Evolutionary conservation across 1,140 invertebrate species (phyloP), one percentile per base, ranked within the genome.

Genomic region (Chrysoperla carnea): DNA sequence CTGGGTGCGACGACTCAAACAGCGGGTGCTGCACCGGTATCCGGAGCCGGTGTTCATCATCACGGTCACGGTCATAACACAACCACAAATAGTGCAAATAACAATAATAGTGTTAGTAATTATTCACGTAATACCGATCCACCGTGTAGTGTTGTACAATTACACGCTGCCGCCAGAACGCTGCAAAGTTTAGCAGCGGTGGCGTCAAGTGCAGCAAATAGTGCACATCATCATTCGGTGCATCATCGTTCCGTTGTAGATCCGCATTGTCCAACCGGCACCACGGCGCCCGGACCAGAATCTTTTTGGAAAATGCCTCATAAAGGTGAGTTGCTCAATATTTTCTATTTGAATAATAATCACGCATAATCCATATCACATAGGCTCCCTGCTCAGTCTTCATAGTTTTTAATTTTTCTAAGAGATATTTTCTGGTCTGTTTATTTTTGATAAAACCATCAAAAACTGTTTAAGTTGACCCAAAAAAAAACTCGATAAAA

Each of bases 271-370:
- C 57, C 47, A 64, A 66, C 58, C 61, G 68, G 63, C 70, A 72
- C 57, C 57, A 68, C 61, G 57, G 64, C 63, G 62, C 68, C 68
- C 59, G 72, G 67, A 62, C 69, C 69, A 46, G 73, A 75, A 50
- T 67, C 72, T 47, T 73, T 74, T 55, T 75, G 72, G 73, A 76
- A 75, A 58, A 77, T 77, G 74, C 74, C 74, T 41, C 74, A 77
- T 57, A 76, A 76, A 74, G 74, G 74, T 76, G 58, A 44, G 41
- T 33, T 35, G n/a, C n/a, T 31, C 2, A 11, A 14, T 11, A 15
- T 15, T 23, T 23, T 23, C 17, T 23, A 23, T 3, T n/a, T n/a
- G n/a, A n/a, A n/a, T n/a, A n/a, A n/a, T n/a, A n/a, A n/a, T n/a
- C n/a, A n/a, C n/a, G n/a, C n/a, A n/a, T n/a, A n/a, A n/a, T n/a